A percentile compares a stretch with the other conserved stretches of the same genome.
Evolutionary conservation across 1,140 invertebrate genomes (phyloP).

Genomic region (Laupala kohalensis): DNA sequence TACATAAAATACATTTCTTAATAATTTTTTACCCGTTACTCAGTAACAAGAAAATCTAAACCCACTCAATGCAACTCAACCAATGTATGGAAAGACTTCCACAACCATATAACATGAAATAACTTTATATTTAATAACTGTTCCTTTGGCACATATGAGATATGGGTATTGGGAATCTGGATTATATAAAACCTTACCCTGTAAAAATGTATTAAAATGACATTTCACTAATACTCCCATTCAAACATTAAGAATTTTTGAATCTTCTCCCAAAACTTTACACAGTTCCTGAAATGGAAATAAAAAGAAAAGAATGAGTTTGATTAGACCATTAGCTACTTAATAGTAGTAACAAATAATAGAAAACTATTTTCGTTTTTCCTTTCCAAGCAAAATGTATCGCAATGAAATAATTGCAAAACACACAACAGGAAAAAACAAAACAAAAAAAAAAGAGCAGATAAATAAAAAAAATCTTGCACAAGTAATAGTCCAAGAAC

Average conservation of each 20-base stretch:
- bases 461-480: too few species aligned
- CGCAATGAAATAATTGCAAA: too few species aligned
- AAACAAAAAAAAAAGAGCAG: too few species aligned
- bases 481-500: too few species aligned
- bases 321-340: too few species aligned
- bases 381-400: too few species aligned
- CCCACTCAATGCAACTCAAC: background rate
- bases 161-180: background rate
- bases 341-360: too few species aligned
- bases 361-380: too few species aligned
- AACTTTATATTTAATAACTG: background rate
- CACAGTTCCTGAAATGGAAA: constrained; percentile 24
- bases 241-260: background rate
- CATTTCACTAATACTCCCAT: background rate
- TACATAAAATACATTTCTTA: background rate
- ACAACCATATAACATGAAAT: background rate
- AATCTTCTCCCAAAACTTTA: constrained; percentile 23
- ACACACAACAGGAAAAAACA: too few species aligned
- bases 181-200: background rate
- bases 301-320: background rate
- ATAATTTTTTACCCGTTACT: background rate
- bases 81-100: background rate
- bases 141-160: background rate
- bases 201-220: background rate
- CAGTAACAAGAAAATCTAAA: background rate